phyloP scores from a whole-genome alignment of 2,888 invertebrate species.

The Dugesia japonica region DNA sequence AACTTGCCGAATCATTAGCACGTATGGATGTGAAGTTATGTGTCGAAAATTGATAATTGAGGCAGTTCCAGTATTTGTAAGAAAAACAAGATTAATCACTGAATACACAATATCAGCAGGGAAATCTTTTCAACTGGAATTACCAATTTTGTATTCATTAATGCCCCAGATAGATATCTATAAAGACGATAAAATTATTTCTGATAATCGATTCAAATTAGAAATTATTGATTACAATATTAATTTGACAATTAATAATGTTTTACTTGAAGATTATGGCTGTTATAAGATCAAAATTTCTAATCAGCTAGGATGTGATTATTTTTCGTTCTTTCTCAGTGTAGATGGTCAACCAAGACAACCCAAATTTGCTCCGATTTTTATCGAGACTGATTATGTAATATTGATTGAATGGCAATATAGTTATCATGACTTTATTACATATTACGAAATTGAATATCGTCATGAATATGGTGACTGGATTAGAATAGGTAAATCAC shows the following conservation, averaged over 20 bases:
- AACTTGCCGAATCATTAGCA: neutral
- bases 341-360: neutral
- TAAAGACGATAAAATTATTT: neutral
- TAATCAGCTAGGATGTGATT: neutral
- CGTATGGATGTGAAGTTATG: neutral
- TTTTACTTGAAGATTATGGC: neutral
- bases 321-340: neutral
- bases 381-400: neutral
- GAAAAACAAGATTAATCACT: neutral
- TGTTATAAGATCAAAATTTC: conserved; percentile 5
- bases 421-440: neutral
- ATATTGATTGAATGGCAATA: conserved; percentile 9
- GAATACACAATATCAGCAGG: neutral
- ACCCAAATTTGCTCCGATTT: neutral
- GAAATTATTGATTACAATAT: neutral
- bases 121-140: neutral
- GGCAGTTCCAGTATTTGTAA: neutral
- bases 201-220: neutral
- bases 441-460: neutral
- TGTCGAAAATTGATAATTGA: neutral
- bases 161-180: neutral
- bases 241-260: neutral
- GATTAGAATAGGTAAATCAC: neutral
- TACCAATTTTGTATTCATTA: neutral
- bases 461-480: neutral